Conservation (phyloP, 1,140 invertebrate species). For the Trinorchestia longiramus region DNA sequence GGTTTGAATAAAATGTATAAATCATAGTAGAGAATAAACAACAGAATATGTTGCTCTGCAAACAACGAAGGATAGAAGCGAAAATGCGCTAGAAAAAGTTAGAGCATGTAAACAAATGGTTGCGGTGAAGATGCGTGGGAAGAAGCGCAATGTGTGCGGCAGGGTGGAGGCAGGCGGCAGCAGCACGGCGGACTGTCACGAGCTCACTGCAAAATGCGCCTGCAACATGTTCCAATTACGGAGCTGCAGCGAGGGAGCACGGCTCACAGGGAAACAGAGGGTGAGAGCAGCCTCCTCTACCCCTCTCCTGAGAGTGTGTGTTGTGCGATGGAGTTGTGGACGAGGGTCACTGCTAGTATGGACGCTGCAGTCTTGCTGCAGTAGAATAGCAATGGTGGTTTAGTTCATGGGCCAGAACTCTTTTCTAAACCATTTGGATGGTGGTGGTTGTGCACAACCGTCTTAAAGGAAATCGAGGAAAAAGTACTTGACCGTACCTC, state of each 20-base stretch:
- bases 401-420: too few species aligned
- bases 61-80: not conserved
- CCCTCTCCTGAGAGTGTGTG: not conserved
- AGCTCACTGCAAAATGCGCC: slow-evolving; percentile 12
- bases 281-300: not conserved
- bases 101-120: not conserved
- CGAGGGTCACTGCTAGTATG: too few species aligned
- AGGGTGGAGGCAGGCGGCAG: not conserved
- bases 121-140: slow-evolving; percentile 1
- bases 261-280: not conserved
- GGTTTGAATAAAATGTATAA: too few species aligned
- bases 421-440: too few species aligned
- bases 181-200: slow-evolving; percentile 30
- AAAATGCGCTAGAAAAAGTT: not conserved
- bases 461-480: too few species aligned
- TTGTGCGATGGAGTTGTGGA: not conserved
- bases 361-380: too few species aligned
- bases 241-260: slow-evolving; percentile 1
- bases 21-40: too few species aligned
- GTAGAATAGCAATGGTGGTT: too few species aligned
- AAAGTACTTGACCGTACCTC: too few species aligned
- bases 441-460: too few species aligned
- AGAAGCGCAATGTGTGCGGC: not conserved
- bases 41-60: too few species aligned
- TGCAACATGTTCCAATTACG: slow-evolving; percentile 52